These are phyloP conservation scores for Lacerta bilineata DNA, from an alignment of 2,797 vertebrate genomes.

Conservation along the genomic window DNA sequence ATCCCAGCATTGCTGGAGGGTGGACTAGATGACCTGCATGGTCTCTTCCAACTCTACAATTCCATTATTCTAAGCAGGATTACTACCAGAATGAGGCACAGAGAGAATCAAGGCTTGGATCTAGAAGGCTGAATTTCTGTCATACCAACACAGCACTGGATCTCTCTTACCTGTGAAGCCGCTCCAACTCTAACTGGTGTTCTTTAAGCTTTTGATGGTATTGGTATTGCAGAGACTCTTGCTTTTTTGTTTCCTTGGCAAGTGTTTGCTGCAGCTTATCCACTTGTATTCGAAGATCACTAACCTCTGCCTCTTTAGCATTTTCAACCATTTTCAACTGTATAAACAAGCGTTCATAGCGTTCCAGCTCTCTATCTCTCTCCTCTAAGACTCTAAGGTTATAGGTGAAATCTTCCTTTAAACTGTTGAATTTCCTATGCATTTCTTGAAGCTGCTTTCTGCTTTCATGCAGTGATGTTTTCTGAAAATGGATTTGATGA, in stretches of 20 bases:
- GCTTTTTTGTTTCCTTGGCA: conserved; percentile 66
- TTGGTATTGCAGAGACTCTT: conserved; percentile 69
- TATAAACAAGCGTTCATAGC: conserved; percentile 76
- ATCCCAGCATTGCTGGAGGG: too few species aligned
- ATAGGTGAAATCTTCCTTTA: conserved; percentile 86
- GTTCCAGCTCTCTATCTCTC: conserved; percentile 84
- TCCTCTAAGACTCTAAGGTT: conserved; percentile 86
- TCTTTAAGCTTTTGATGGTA: conserved; percentile 72
- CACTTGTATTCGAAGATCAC: conserved; percentile 80
- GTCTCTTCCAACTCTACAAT: too few species aligned
- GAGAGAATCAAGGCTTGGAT: background rate
- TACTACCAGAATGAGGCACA: too few species aligned
- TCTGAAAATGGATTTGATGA: conserved; percentile 74
- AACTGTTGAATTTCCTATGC: conserved; percentile 71
- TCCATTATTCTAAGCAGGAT: too few species aligned
- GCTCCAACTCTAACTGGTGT: conserved; percentile 77
- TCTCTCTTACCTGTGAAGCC: conserved; percentile 75
- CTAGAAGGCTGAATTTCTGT: background rate
- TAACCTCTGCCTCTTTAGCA: conserved; percentile 79
- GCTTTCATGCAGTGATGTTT: conserved; percentile 75
- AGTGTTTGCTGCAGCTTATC: conserved; percentile 77
- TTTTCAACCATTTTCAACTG: conserved; percentile 74
- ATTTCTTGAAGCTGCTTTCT: conserved; percentile 72
- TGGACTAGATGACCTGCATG: too few species aligned
- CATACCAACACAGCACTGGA: background rate